These are phyloP conservation scores for Tetragnatha montana DNA, from an alignment of 2,888 invertebrate genomes.

Conservation along the genomic window DNA sequence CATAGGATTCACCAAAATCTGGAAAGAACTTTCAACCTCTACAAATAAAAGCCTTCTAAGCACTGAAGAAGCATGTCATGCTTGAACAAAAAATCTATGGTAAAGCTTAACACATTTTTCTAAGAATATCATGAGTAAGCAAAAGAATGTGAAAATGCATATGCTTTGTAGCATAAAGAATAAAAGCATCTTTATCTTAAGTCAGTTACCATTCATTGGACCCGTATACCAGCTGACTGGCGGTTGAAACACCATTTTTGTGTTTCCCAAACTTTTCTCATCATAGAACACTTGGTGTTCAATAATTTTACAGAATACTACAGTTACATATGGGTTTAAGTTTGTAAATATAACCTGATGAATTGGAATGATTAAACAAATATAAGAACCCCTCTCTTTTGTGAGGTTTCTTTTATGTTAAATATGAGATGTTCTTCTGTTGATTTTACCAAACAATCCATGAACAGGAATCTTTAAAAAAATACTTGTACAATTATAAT, in stretches of 20 bases:
- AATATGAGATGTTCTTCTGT: too few species aligned
- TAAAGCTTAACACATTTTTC: slow-evolving; percentile 3
- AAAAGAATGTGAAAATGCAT: slow-evolving; percentile 64
- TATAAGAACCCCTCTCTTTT: too few species aligned
- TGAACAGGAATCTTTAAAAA: too few species aligned
- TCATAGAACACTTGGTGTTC: too few species aligned
- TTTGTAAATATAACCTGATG: too few species aligned
- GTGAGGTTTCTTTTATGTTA: too few species aligned
- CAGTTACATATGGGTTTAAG: too few species aligned
- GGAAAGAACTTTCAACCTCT: slow-evolving; percentile 33
- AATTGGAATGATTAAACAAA: too few species aligned
- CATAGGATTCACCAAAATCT: slow-evolving; percentile 36
- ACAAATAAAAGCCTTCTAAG: slow-evolving; percentile 11
- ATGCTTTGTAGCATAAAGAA: slow-evolving; percentile 18
- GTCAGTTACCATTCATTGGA: slow-evolving; percentile 62
- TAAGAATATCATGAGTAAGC: slow-evolving; percentile 37
- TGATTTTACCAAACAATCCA: too few species aligned
- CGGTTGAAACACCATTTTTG: slow-evolving; percentile 47
- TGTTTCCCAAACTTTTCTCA: too few species aligned
- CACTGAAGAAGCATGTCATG: slow-evolving; percentile 10
- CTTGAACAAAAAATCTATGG: slow-evolving; percentile 23
- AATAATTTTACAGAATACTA: too few species aligned
- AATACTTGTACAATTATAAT: too few species aligned
- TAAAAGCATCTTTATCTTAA: slow-evolving; percentile 9
- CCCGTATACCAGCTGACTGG: slow-evolving; percentile 65